phyloP scores from a whole-genome alignment of 2,888 invertebrate species.

The Drosophila cognata region DNA sequence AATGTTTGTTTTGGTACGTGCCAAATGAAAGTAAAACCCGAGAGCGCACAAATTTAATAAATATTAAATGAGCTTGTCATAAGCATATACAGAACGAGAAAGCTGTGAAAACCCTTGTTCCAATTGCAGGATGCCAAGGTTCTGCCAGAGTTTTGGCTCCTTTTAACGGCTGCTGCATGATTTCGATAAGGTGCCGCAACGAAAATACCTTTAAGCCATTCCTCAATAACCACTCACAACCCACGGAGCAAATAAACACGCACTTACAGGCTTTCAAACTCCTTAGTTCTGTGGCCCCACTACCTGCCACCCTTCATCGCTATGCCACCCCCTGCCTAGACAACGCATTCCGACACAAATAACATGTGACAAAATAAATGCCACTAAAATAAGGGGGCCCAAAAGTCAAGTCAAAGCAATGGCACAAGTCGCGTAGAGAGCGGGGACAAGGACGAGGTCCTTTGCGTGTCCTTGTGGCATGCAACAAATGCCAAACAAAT shows the following conservation, averaged over 20 bases:
- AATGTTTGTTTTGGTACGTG: conserved; percentile 71
- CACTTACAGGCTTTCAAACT: conserved; percentile 65
- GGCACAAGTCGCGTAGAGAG: background rate
- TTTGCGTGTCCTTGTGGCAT: conserved; percentile 63
- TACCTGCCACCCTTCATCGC: background rate
- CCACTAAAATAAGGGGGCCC: conserved; percentile 60
- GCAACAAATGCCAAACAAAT: conserved; percentile 74
- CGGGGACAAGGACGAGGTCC: background rate
- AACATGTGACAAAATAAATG: conserved; percentile 76
- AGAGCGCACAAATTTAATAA: conserved; percentile 72
- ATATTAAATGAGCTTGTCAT: conserved; percentile 76
- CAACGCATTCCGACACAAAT: conserved; percentile 55
- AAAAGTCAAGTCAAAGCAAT: conserved; percentile 47
- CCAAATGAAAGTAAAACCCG: conserved; percentile 71
- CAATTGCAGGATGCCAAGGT: conserved; percentile 56
- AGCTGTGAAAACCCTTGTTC: conserved; percentile 53
- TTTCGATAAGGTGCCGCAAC: conserved; percentile 65
- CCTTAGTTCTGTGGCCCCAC: conserved; percentile 18
- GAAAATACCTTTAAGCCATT: conserved; percentile 65
- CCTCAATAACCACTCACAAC: conserved; percentile 41
- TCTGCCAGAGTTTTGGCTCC: conserved; percentile 19
- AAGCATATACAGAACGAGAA: conserved; percentile 38
- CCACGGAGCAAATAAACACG: conserved; percentile 68
- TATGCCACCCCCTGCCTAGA: conserved; percentile 22
- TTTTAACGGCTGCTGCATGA: conserved; percentile 51